Evolutionary conservation across 2,888 invertebrate species (phyloP), one percentile per base, ranked within the genome.

Genomic region (Agrotis puta): DNA sequence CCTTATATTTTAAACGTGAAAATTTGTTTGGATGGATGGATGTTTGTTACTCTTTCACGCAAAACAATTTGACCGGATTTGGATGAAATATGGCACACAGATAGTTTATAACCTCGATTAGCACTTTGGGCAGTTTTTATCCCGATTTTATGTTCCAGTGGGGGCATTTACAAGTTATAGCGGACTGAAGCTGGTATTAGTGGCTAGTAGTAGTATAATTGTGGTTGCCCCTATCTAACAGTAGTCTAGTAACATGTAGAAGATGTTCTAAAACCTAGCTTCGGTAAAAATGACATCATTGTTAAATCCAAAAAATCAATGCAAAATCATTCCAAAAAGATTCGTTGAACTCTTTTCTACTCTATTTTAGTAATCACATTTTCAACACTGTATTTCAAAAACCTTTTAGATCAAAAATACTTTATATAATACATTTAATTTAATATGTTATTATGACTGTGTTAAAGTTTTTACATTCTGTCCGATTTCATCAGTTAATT

Each of bases 311-410:
- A 51, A 54, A 1, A 69, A 20, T 13, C 4, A 22, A 59, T n/a
- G 16, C 14, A 16, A 16, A 14, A 47, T 39, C 16, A 57, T 53
- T 33, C n/a, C 50, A 33, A n/a, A n/a, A 64, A 62, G 24, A 68
- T 63, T 77, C 85, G 85, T 85, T 85, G 85, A 85, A 85, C 74
- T 85, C 85, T 85, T 85, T 85, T 84, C 74, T 67, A 69, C 69
- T 45, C 66, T 61, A 39, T 20, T 39, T 22, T n/a, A 11, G 20
- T 6, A 18, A 43, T 22, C 20, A 9, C 9, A 53, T 54, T 74
- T 74, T 33, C 22, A 16, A 22, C 5, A 64, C 3, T 48, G n/a
- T 3, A 27, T 53, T 51, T 16, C 13, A 58, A 43, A 59, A 64
- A 45, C 20, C 14, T 16, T 58, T 13, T 11, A 63, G 58, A 48